These are phyloP conservation scores for Hirudinaria manillensis DNA, from an alignment of 2,888 invertebrate species.

Conservation along the genomic window DNA sequence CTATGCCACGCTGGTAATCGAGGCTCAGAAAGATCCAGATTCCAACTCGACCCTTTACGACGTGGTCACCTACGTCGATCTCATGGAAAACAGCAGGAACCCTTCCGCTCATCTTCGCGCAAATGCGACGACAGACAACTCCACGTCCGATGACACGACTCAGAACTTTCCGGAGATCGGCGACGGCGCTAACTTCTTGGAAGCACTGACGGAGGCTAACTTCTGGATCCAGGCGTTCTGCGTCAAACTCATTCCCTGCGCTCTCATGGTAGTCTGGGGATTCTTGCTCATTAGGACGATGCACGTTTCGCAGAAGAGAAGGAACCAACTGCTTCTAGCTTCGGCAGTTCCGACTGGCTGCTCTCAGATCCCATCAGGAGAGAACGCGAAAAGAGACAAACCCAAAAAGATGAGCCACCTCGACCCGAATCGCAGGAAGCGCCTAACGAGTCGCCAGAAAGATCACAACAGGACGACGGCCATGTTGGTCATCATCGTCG, in stretches of 20 bases:
- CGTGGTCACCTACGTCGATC: conserved; percentile 5
- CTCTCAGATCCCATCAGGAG: neutral
- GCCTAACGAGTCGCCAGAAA: conserved; percentile 38
- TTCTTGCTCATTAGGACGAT: conserved; percentile 46
- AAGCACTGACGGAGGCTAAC: conserved; percentile 27
- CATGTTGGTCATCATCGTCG: conserved; percentile 77
- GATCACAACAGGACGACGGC: conserved; percentile 68
- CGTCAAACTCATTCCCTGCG: conserved; percentile 82
- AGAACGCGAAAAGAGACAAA: neutral
- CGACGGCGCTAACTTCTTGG: neutral
- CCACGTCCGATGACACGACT: neutral
- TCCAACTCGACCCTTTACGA: conserved; percentile 25
- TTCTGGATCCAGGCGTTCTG: conserved; percentile 78
- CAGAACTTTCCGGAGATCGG: neutral
- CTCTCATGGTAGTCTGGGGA: conserved; percentile 68
- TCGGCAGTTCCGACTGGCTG: neutral
- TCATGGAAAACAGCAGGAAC: conserved; percentile 10
- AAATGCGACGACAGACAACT: neutral
- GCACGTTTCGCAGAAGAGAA: conserved; percentile 27
- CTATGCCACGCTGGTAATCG: conserved; percentile 61
- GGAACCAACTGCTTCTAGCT: conserved; percentile 28
- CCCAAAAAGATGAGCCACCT: neutral
- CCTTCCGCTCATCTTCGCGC: neutral
- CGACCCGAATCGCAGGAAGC: neutral
- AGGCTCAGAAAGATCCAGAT: neutral